Evolutionary conservation across 1,140 invertebrate genomes (phyloP).

Genomic region (Danaus melanippus): DNA sequence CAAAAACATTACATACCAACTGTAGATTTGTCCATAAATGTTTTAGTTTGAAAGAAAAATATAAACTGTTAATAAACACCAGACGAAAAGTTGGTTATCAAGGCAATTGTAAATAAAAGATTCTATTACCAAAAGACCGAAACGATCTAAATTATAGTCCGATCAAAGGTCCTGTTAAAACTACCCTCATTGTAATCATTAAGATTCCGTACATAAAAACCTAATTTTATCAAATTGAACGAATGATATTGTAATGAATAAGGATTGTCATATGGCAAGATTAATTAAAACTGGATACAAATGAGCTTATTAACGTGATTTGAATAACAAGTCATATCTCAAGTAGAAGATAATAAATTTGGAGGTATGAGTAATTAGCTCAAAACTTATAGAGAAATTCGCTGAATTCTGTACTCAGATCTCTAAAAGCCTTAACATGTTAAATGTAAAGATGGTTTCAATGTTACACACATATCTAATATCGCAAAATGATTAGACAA

Average conservation of each 20-base stretch:
- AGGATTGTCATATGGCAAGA: constrained; percentile 10
- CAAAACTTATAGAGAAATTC: no score
- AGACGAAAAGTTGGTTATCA: background rate
- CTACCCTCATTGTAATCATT: no score
- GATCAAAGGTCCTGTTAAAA: no score
- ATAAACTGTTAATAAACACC: constrained; percentile 35
- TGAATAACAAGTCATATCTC: no score
- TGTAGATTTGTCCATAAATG: constrained; percentile 51
- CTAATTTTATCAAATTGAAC: constrained; percentile 11
- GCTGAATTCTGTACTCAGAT: constrained; percentile 16
- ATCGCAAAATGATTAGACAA: constrained; percentile 17
- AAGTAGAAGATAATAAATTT: no score
- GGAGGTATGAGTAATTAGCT: no score
- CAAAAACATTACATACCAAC: constrained; percentile 62
- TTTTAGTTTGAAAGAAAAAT: constrained; percentile 56
- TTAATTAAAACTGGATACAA: constrained; percentile 27
- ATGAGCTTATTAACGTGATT: background rate
- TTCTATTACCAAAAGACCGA: no score
- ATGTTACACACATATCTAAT: constrained; percentile 16
- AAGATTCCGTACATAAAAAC: no score
- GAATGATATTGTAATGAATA: constrained; percentile 14
- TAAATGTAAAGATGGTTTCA: constrained; percentile 10
- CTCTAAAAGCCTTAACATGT: constrained; percentile 6
- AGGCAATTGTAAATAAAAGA: no score
- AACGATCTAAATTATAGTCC: no score